These are phyloP conservation scores for Helostoma temminkii DNA, from an alignment of 2,797 vertebrate species.

Conservation along the genomic window DNA sequence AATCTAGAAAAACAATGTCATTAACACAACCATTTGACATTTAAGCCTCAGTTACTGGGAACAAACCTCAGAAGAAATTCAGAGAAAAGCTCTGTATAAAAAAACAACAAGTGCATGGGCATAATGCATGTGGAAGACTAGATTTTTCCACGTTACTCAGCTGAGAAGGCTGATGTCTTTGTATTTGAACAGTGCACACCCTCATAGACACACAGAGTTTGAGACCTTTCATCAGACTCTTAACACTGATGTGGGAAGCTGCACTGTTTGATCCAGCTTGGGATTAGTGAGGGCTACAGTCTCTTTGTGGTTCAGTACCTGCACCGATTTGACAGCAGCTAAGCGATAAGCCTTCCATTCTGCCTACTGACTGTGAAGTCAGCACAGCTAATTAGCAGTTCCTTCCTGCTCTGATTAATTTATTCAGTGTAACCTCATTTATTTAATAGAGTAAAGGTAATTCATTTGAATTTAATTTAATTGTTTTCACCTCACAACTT, in stretches of 20 bases:
- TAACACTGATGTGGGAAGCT: constrained; percentile 73
- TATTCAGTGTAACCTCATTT: constrained; percentile 44
- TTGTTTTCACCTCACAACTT: constrained; percentile 49
- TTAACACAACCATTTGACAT: constrained; percentile 33
- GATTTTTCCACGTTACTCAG: constrained; percentile 38
- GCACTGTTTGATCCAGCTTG: constrained; percentile 55
- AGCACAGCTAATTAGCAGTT: constrained; percentile 41
- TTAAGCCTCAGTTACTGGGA: constrained; percentile 25
- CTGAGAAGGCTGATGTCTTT: constrained; percentile 17
- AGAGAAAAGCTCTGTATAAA: too few relatives aligned
- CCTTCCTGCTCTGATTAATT: constrained; percentile 47
- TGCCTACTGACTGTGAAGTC: constrained; percentile 42
- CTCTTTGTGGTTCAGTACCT: constrained; percentile 45
- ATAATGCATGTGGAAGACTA: constrained; percentile 9
- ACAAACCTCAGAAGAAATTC: too few relatives aligned
- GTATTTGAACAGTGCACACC: constrained; percentile 37
- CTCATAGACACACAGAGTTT: constrained; percentile 55
- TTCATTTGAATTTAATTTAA: constrained; percentile 41
- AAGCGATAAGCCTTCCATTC: constrained; percentile 52
- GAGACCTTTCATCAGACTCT: constrained; percentile 65
- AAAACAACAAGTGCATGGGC: constrained; percentile 18
- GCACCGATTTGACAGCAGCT: constrained; percentile 30
- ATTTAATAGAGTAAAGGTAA: constrained; percentile 50
- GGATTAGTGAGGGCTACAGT: constrained; percentile 73
- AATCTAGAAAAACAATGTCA: constrained; percentile 24